Conservation (phyloP, 2,888 invertebrate species). For the Drosophila nr. perissopoda region DNA sequence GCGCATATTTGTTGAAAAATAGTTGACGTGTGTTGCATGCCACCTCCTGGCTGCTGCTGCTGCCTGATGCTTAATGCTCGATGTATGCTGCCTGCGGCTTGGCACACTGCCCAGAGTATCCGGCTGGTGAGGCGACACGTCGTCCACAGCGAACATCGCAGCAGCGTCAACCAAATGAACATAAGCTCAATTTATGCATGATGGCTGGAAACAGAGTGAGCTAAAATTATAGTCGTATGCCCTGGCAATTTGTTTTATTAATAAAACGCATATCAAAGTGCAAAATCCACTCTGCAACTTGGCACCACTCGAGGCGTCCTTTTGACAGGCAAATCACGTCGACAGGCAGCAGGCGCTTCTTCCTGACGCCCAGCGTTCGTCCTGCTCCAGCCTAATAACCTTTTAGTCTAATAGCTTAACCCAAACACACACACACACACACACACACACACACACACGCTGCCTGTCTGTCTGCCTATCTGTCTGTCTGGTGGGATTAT, state of each 20-base stretch:
- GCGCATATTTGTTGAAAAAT: constrained; percentile 64
- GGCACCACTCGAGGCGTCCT: constrained; percentile 15
- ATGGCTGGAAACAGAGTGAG: constrained; percentile 4
- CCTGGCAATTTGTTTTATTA: constrained; percentile 65
- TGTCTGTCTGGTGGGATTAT: constrained; percentile 20
- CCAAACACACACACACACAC: constrained; percentile 35
- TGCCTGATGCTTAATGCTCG: constrained; percentile 17
- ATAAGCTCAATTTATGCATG: constrained; percentile 58
- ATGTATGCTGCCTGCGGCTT: constrained; percentile 38
- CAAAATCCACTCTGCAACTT: constrained; percentile 57
- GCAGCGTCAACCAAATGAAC: constrained; percentile 33
- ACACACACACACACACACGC: constrained; percentile 27
- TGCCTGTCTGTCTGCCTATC: not conserved
- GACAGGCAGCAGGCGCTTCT: constrained; percentile 13
- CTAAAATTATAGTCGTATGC: constrained; percentile 51
- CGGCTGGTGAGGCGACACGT: constrained; percentile 33
- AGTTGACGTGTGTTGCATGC: constrained; percentile 54
- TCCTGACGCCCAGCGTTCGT: not conserved
- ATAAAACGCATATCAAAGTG: constrained; percentile 67
- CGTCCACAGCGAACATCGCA: not conserved
- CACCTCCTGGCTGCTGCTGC: constrained; percentile 7
- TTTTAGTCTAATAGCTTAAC: constrained; percentile 70
- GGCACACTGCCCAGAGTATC: constrained; percentile 42
- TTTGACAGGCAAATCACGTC: constrained; percentile 65
- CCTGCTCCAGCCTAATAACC: constrained; percentile 51